Evolutionary conservation across 2,113 vertebrate species (phyloP).

Genomic region (Bufo gargarizans): DNA sequence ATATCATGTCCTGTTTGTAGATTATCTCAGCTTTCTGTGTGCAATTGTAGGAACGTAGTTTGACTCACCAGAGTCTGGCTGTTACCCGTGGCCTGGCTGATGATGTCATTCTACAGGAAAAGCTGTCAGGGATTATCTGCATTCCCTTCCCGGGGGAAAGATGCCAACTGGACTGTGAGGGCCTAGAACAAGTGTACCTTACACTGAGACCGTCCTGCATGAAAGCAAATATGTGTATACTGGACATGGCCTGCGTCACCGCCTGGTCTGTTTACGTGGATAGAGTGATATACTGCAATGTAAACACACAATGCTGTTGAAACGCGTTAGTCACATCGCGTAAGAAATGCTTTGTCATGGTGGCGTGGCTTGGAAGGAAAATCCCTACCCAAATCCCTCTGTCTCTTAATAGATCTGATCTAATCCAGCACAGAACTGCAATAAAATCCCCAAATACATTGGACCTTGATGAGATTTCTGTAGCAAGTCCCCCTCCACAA

Average conservation of each 20-base stretch:
- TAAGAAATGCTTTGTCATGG: not conserved
- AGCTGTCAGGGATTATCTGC: slow-evolving; percentile 53
- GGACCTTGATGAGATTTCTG: too few relatives aligned
- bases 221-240: not conserved
- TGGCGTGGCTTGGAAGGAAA: not conserved
- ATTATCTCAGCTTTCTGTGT: slow-evolving; percentile 50
- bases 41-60: slow-evolving; percentile 30
- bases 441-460: too few relatives aligned
- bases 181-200: slow-evolving; percentile 20
- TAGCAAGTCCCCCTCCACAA: too few relatives aligned
- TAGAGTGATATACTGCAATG: not conserved
- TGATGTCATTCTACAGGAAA: slow-evolving; percentile 56
- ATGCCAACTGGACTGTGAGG: slow-evolving; percentile 48
- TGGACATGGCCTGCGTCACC: not conserved
- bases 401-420: not conserved
- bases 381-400: not conserved
- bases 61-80: slow-evolving; percentile 52
- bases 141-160: slow-evolving; percentile 28
- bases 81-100: slow-evolving; percentile 20
- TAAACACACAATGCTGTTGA: too few relatives aligned
- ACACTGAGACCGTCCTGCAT: not conserved
- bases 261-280: not conserved
- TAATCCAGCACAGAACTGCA: not conserved
- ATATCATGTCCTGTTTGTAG: slow-evolving; percentile 56
- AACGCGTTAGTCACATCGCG: not conserved